Evolutionary conservation across 2,113 vertebrate species (phyloP), one percentile per base, ranked within the genome.

Genomic region (Istiophorus platypterus): DNA sequence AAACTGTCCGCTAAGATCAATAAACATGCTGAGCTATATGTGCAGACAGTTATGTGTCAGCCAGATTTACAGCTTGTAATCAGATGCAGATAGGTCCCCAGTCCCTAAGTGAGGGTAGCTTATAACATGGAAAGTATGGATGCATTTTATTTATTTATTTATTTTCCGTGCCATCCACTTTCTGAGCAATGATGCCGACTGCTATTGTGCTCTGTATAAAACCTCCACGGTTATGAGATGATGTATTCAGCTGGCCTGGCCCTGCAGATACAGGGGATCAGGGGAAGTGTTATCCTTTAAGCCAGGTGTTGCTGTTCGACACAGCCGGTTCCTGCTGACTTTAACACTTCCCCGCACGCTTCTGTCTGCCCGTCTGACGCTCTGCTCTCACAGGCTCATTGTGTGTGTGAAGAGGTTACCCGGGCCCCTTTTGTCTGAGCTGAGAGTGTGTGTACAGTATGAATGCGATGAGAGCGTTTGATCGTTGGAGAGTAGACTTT

Each of bases 231-330:
- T 90, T 89, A 75, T 88, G 84, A 72, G 86, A 82, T 67, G 65
- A 56, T 84, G 85, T 69, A 79, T 83, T 85, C 80, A 79, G 78
- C 83, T 81, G 78, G 67, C 67, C 75, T 18, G 72, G 58, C 73
- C 76, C 59, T 63, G 78, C 56, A 78, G 69, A 86, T 84, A 61
- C 71, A n/a, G 47, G 8, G 78, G 89, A 85, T 89, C 80, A 87
- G 89, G 79, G 61, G 64, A 63, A 82, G 85, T 74, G 90, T 90
- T 88, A 92, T 90, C 88, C 87, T 88, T 93, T 92, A 91, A 93
- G 86, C 91, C 88, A 88, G 82, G 88, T 91, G 88, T 84, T 59
- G 86, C 80, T 89, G 89, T 88, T 91, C 70, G 72, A 93, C 90
- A 90, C 83, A 85, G 81, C 70, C 70, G 51, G 64, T 86, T 91